Percentiles rank a stretch among this genome's conserved stretches.
phyloP scores from a whole-genome alignment of 1,140 invertebrate genomes.

The Dreissena rostriformis region DNA sequence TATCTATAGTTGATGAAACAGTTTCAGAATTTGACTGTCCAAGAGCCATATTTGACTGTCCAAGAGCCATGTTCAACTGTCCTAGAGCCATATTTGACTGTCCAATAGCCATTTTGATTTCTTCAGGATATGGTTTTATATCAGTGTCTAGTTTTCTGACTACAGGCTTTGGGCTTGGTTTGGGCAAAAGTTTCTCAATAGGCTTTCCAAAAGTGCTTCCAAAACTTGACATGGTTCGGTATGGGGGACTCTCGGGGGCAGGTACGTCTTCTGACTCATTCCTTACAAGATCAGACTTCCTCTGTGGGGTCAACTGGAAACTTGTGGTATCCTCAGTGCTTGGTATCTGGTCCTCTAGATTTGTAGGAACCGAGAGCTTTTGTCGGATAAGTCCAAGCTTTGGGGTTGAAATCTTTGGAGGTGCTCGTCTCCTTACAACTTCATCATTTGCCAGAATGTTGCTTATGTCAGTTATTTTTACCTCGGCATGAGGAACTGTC shows the following conservation, averaged over 20 bases:
- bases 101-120: too few relatives aligned
- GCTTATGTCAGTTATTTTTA: slow-evolving; percentile 36
- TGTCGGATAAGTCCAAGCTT: slow-evolving; percentile 37
- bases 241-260: slow-evolving; percentile 5
- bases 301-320: slow-evolving; percentile 36
- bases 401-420: slow-evolving; percentile 7
- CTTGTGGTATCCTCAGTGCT: slow-evolving; percentile 21
- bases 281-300: slow-evolving; percentile 33
- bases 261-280: slow-evolving; percentile 25
- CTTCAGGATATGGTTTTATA: too few relatives aligned
- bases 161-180: too few relatives aligned
- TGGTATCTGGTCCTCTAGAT: slow-evolving; percentile 33
- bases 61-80: too few relatives aligned
- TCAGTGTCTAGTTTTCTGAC: too few relatives aligned
- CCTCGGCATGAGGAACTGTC: slow-evolving; percentile 30
- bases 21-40: too few relatives aligned
- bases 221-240: slow-evolving; percentile 40
- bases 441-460: slow-evolving; percentile 27
- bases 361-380: slow-evolving; percentile 24
- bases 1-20: too few relatives aligned
- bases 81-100: too few relatives aligned
- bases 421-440: slow-evolving; percentile 15
- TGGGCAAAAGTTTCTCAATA: background rate
- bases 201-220: slow-evolving; percentile 43
- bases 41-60: too few relatives aligned